Evolutionary conservation across 92 coral and sea anemone genomes (phyloP), one percentile per base, ranked within the genome.

Genomic region (Bergia sp.): DNA sequence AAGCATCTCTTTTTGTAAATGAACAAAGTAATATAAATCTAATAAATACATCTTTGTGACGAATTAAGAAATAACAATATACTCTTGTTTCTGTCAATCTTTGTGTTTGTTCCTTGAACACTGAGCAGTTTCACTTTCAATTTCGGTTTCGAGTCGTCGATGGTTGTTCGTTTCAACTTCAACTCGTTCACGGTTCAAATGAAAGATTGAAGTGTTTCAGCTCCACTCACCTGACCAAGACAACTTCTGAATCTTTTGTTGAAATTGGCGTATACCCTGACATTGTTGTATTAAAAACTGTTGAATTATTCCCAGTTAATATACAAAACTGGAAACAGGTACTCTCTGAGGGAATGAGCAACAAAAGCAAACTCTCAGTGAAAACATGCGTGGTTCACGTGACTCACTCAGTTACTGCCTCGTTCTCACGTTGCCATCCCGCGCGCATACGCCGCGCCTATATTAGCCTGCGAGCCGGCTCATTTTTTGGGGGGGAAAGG

Each of bases 221-320:
- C 39, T 12, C 64, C 38, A 79, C 82, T 79, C 65, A 79, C 82
- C 82, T 79, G 66, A 79, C 82, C 40, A 79, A 44, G 82, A 79
- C 65, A 79, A 79, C 82, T 29, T 79, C 66, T 10, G 82, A 79
- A n/a, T 29, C 61, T 79, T 43, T 79, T 47, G 82, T 45, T 79
- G 82, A 15, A 7, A 79, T 79, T n/a, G 82, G 20, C 40, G 82
- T 79, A 79, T 79, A 79, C 43, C 82, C 82, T 16, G 82, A 45
- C 61, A 50, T 45, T 39, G 41, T 79, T 53, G 38, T 79, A 37
- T 47, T 15, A 50, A 79, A 36, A 44, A 3, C 21, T 37, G 78
- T 73, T 73, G 78, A 37, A 72, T 72, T 42, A 16, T 6, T 77
- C 20, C 37, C 41, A 38, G 29, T 73, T 23, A 73, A 38, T 1